Evolutionary conservation across 2,888 invertebrate genomes (phyloP).

Genomic region (Digitonthophagus gazella): DNA sequence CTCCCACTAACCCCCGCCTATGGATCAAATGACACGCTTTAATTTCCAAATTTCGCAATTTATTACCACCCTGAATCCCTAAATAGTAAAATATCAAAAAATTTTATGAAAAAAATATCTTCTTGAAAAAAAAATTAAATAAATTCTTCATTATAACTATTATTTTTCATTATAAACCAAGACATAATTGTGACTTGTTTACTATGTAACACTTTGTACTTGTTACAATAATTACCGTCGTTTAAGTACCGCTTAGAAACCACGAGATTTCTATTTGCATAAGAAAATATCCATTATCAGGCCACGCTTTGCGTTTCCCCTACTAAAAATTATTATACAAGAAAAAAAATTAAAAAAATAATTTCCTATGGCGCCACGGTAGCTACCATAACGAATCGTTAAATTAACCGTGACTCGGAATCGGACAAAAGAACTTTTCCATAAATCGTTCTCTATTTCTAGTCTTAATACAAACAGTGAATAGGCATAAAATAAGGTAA

Average conservation of each 20-base stretch:
- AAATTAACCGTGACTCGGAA: slow-evolving; percentile 10
- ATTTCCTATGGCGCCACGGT: slow-evolving; percentile 6
- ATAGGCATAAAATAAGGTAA: slow-evolving; percentile 8
- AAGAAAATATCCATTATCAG: neutral
- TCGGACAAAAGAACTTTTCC: slow-evolving; percentile 16
- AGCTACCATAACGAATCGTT: slow-evolving; percentile 11
- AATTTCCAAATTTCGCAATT: no score
- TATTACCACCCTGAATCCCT: no score
- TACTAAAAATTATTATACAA: neutral
- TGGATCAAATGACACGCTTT: no score
- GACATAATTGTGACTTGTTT: neutral
- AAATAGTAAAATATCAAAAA: no score
- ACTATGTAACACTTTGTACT: neutral
- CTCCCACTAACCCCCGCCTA: no score
- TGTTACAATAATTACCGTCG: neutral
- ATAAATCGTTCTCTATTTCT: slow-evolving; percentile 10
- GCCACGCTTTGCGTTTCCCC: neutral
- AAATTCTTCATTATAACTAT: no score
- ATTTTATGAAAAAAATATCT: no score
- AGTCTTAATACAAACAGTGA: slow-evolving; percentile 14
- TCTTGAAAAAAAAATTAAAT: no score
- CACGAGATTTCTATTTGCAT: neutral
- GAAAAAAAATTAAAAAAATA: neutral
- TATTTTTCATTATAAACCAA: neutral
- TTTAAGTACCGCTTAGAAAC: neutral